These are phyloP conservation scores for Malurus cyaneus DNA, from an alignment of 2,113 vertebrate genomes.

Conservation along the genomic window DNA sequence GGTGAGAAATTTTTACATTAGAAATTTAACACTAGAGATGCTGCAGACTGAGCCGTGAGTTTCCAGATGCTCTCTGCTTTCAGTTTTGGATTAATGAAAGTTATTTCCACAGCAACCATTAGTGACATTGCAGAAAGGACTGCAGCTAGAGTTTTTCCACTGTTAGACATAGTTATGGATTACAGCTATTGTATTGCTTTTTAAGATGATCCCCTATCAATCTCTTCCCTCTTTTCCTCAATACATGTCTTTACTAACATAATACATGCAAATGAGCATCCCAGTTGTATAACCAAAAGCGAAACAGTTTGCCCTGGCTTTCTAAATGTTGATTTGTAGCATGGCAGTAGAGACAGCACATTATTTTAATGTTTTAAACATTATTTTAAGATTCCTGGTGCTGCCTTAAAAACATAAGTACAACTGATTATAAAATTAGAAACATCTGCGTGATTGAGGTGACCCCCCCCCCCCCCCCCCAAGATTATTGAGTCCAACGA, in stretches of 20 bases:
- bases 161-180: neutral
- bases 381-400: neutral
- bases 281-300: neutral
- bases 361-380: neutral
- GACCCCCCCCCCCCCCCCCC: too few relatives aligned
- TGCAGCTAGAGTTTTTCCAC: neutral
- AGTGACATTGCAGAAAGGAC: neutral
- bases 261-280: neutral
- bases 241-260: neutral
- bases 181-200: neutral
- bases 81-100: neutral
- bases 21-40: slow-evolving; percentile 20
- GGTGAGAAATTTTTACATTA: slow-evolving; percentile 25
- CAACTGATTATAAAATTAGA: neutral
- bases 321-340: neutral
- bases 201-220: neutral
- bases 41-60: neutral
- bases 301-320: neutral
- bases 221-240: neutral
- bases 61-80: neutral
- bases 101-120: slow-evolving; percentile 30
- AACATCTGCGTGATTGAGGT: neutral
- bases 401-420: neutral
- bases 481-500: neutral
- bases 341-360: neutral